phyloP scores from a whole-genome alignment of 2,113 vertebrate species.

The Natator depressus region DNA sequence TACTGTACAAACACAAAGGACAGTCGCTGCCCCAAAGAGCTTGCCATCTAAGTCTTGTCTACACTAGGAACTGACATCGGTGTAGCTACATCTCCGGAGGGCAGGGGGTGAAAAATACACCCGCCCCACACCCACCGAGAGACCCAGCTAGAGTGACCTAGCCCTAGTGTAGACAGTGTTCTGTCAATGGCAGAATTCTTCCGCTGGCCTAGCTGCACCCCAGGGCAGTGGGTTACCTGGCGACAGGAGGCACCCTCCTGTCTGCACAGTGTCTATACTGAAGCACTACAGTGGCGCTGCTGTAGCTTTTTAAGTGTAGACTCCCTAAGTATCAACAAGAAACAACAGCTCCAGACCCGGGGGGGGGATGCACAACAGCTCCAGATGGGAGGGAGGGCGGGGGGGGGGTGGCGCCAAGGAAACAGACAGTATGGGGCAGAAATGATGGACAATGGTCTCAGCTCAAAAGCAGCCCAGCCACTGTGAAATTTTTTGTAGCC shows the following conservation, averaged over 20 bases:
- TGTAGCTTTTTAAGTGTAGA: not conserved
- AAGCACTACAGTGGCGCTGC: not conserved
- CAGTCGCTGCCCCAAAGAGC: not conserved
- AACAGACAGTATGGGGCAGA: not conserved
- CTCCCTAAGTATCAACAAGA: too few species aligned
- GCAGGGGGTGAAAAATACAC: not conserved
- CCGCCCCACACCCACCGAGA: rapidly evolving
- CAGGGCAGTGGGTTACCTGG: not conserved
- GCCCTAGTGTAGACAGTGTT: not conserved
- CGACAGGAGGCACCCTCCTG: too few species aligned
- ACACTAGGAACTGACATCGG: not conserved
- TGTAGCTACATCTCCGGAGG: too few species aligned
- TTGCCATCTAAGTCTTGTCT: not conserved
- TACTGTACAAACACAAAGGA: not conserved
- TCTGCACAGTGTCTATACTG: too few species aligned
- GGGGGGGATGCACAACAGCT: too few species aligned
- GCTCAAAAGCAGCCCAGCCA: not conserved
- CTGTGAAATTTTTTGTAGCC: not conserved
- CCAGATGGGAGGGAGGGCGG: too few species aligned
- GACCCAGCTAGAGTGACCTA: not conserved
- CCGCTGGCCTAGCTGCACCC: not conserved
- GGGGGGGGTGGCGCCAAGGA: not conserved
- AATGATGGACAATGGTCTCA: too few species aligned
- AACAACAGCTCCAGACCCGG: too few species aligned
- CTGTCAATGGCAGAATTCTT: not conserved